Evolutionary conservation across 2,888 invertebrate species (phyloP).

Genomic region (Busseola fusca): DNA sequence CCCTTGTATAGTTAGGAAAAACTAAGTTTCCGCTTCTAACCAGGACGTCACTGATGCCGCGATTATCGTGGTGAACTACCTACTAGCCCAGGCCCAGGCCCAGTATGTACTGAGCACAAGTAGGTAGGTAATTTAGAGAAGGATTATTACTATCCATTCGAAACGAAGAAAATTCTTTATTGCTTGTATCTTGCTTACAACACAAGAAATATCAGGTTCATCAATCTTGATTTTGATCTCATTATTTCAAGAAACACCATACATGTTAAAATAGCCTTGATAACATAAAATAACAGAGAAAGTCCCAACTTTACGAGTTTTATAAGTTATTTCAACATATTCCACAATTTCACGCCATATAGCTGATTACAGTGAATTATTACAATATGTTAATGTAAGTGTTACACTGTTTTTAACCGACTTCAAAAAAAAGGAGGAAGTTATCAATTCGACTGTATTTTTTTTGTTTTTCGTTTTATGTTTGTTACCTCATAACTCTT

Average conservation of each 20-base stretch:
- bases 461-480: no score
- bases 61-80: neutral
- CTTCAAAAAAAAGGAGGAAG: no score
- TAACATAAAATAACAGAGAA: conserved; percentile 5
- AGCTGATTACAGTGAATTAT: conserved; percentile 23
- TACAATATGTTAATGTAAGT: conserved; percentile 19
- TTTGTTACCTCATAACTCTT: no score
- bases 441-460: no score
- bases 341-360: conserved; percentile 14
- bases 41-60: neutral
- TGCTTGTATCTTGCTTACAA: neutral
- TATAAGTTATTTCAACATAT: conserved; percentile 22
- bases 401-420: conserved; percentile 17
- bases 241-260: neutral
- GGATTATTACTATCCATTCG: neutral
- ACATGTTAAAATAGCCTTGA: neutral
- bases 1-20: neutral
- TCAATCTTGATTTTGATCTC: neutral
- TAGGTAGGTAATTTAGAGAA: neutral
- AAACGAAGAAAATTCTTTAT: neutral
- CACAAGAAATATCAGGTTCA: neutral
- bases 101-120: neutral
- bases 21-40: neutral
- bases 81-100: no score
- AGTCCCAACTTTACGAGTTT: neutral